phyloP scores from a whole-genome alignment of 1,140 invertebrate species.

The Drosophila arizonae region DNA sequence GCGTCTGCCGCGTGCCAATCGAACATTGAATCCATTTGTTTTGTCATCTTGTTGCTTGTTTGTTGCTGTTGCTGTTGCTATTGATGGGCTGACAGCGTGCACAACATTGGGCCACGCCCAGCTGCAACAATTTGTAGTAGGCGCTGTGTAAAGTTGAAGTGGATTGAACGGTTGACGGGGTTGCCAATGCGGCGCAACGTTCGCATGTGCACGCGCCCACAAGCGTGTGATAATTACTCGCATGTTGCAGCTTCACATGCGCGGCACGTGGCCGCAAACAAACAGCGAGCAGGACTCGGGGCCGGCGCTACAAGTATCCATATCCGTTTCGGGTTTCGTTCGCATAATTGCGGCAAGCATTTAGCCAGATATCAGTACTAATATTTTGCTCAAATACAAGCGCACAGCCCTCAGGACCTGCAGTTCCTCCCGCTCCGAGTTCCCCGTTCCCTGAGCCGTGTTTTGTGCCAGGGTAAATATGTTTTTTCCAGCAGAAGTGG shows the following conservation, averaged over 20 bases:
- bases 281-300: neutral
- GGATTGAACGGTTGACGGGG: constrained; percentile 35
- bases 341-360: constrained; percentile 68
- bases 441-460: neutral
- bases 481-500: constrained; percentile 60
- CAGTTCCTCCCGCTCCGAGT: neutral
- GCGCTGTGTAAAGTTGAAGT: constrained; percentile 52
- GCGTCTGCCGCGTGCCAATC: constrained; percentile 58
- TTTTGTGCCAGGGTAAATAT: constrained; percentile 57
- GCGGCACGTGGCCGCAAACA: constrained; percentile 63
- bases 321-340: constrained; percentile 73
- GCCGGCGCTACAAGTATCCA: constrained; percentile 74
- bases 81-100: constrained; percentile 31
- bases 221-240: constrained; percentile 75
- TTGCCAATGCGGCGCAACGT: constrained; percentile 10
- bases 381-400: constrained; percentile 51
- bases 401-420: constrained; percentile 6
- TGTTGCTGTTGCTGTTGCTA: neutral
- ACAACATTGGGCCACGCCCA: constrained; percentile 66
- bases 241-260: constrained; percentile 64
- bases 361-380: constrained; percentile 59
- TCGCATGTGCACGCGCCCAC: constrained; percentile 63
- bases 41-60: constrained; percentile 22
- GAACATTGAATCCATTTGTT: constrained; percentile 36
- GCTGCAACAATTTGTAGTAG: constrained; percentile 67